Conservation (phyloP, 1,140 invertebrate genomes). For the Ostrea denselamellosa region DNA sequence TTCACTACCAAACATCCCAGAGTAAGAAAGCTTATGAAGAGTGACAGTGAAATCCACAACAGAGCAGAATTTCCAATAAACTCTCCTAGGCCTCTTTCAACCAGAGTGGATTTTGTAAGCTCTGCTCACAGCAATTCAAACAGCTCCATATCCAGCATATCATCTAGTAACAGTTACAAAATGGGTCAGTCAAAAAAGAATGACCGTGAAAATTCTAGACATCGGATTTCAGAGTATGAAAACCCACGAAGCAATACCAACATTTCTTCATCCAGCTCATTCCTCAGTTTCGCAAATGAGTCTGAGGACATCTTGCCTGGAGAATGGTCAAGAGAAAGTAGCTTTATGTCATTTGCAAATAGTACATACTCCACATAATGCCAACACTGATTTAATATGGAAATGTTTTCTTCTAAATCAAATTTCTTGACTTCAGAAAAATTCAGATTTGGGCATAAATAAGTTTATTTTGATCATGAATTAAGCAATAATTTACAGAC, state of each 20-base stretch:
- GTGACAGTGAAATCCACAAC: background rate
- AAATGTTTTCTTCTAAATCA: background rate
- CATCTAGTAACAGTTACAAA: too few relatives aligned
- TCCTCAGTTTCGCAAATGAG: background rate
- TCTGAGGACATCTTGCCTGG: background rate
- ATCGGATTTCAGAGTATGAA: background rate
- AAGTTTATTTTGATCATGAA: background rate
- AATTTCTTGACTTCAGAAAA: too few relatives aligned
- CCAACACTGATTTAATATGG: background rate
- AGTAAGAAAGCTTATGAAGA: background rate
- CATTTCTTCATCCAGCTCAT: background rate
- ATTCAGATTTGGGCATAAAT: too few relatives aligned
- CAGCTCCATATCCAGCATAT: background rate
- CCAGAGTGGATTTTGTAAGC: background rate
- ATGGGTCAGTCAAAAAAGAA: background rate
- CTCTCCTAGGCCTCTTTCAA: background rate
- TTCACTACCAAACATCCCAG: background rate
- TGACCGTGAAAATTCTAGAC: background rate
- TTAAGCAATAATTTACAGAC: too few relatives aligned
- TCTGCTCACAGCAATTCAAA: background rate
- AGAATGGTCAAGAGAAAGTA: conserved; percentile 5
- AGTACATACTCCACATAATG: background rate
- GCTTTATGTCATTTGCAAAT: background rate
- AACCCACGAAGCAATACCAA: background rate
- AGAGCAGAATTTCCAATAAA: background rate